A percentile compares a stretch with the other conserved stretches of the same genome.
These are phyloP conservation scores for Elgaria multicarinata DNA, from an alignment of 2,113 vertebrate species.

Conservation along the genomic window DNA sequence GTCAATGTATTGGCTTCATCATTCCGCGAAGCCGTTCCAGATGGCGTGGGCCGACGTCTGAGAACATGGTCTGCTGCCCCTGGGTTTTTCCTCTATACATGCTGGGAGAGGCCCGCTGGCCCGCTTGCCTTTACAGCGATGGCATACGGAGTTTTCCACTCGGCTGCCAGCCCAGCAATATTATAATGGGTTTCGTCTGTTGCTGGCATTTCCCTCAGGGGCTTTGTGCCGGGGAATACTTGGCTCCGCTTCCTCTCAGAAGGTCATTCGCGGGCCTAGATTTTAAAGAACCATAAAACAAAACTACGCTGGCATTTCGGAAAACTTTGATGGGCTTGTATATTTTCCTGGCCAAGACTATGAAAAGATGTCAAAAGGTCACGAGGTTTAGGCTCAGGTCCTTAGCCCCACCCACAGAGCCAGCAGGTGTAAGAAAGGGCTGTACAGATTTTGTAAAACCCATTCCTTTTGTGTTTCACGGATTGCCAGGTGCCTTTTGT, in stretches of 20 bases:
- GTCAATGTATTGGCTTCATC: background rate
- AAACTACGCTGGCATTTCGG: background rate
- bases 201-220: background rate
- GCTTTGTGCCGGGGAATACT: background rate
- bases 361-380: background rate
- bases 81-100: background rate
- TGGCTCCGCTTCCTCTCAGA: background rate
- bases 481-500: no score
- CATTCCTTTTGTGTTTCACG: no score
- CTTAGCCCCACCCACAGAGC: no score
- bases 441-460: no score
- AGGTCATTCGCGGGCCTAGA: background rate
- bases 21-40: background rate
- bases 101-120: background rate
- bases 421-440: background rate
- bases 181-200: background rate
- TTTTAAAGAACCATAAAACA: background rate
- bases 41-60: background rate
- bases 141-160: background rate
- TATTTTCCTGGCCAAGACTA: background rate
- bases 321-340: background rate
- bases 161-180: background rate
- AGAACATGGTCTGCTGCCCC: background rate
- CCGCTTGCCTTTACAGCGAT: background rate
- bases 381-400: background rate